These are phyloP conservation scores for Bergia sp. DNA, from an alignment of 92 coral and sea anemone genomes.

Conservation along the genomic window DNA sequence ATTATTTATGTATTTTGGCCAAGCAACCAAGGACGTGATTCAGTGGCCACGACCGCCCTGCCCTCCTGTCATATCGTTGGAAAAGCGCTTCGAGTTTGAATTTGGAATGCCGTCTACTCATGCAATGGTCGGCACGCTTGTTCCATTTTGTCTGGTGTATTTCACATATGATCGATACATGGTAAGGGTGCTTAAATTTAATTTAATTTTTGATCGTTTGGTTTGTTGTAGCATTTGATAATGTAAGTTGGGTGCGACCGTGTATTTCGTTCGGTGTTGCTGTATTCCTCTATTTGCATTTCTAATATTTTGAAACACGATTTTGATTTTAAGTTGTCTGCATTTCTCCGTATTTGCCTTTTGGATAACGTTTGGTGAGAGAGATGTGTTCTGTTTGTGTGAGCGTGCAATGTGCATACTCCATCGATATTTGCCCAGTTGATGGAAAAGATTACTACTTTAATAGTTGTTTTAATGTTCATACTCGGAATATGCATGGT, in stretches of 20 bases:
- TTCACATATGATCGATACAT: slow-evolving; percentile 89
- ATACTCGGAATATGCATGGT: too few relatives aligned
- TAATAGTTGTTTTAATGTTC: too few relatives aligned
- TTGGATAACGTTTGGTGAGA: neutral
- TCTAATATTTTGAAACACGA: neutral
- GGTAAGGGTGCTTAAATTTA: slow-evolving; percentile 51
- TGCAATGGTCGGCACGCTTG: slow-evolving; percentile 92
- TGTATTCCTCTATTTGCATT: neutral
- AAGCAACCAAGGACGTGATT: slow-evolving; percentile 87
- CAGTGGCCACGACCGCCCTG: slow-evolving; percentile 93
- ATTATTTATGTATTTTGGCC: slow-evolving; percentile 88
- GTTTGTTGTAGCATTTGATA: too few relatives aligned
- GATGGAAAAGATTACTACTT: too few relatives aligned
- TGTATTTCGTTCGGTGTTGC: neutral
- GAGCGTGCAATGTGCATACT: neutral
- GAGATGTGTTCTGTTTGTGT: neutral
- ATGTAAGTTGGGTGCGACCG: slow-evolving; percentile 14
- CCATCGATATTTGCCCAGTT: neutral
- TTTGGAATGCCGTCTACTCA: slow-evolving; percentile 98
- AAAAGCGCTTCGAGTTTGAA: slow-evolving; percentile 83
- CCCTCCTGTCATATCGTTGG: slow-evolving; percentile 91
- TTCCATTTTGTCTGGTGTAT: slow-evolving; percentile 88
- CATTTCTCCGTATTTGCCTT: neutral
- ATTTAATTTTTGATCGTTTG: neutral
- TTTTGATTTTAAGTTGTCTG: neutral